Percentiles rank a stretch among this genome's conserved stretches.
These are phyloP conservation scores for Folsomia manolachei DNA, from an alignment of 2,888 invertebrate genomes.

Conservation along the genomic window DNA sequence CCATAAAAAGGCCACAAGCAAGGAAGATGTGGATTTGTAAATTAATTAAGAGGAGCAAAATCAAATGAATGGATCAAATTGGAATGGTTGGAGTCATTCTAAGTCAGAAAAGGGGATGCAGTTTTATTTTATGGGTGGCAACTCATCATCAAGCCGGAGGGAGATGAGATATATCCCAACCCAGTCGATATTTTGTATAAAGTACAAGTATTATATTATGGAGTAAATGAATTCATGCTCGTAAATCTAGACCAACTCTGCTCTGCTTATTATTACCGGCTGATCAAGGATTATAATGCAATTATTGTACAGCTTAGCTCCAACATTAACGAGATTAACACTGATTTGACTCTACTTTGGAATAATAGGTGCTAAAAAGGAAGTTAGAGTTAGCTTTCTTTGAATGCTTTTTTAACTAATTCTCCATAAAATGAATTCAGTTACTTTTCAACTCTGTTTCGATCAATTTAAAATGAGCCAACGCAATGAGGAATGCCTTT, in stretches of 20 bases:
- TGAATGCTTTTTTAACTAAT: too few species aligned
- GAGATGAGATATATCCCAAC: too few species aligned
- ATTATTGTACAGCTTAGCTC: not conserved
- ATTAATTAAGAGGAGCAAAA: not conserved
- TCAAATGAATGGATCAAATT: not conserved
- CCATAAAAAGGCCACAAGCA: conserved; percentile 10
- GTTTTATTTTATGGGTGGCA: conserved; percentile 9
- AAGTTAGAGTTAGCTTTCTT: too few species aligned
- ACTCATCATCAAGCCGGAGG: not conserved
- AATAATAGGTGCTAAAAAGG: too few species aligned
- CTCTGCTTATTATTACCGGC: too few species aligned
- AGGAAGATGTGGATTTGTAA: conserved; percentile 6
- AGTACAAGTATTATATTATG: too few species aligned
- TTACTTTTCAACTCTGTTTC: too few species aligned
- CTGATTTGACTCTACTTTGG: not conserved
- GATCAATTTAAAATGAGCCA: too few species aligned
- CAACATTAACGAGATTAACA: not conserved
- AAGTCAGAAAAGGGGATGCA: not conserved
- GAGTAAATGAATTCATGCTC: not conserved
- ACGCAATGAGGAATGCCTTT: too few species aligned
- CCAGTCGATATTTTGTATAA: too few species aligned
- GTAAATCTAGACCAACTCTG: not conserved
- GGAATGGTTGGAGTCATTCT: too few species aligned
- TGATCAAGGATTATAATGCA: not conserved
- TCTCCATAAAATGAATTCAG: too few species aligned